Base-by-base conservation (phyloP, 53 echinoderm and acorn worm species). In the Zoroaster sp. region DNA sequence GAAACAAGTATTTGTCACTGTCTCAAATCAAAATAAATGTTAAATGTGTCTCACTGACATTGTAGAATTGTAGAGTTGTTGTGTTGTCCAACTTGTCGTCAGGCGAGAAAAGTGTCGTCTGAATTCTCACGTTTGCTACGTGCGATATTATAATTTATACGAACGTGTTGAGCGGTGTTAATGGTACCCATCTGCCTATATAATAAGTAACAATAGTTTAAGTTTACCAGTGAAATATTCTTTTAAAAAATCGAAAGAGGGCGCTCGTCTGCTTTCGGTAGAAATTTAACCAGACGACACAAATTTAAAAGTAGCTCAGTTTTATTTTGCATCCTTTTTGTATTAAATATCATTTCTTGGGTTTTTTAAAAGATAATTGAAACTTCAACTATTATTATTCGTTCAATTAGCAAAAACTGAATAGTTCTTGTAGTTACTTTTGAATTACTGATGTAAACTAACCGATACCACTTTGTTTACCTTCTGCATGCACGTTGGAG, bases 271-370 rank as follows among this genome's bases (percentile, higher is more conserved):
- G 35, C 37, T 38, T 28, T 0, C n/a, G n/a, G n/a, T n/a, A n/a
- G n/a, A n/a, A n/a, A n/a, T 17, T 13, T 4, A 1, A 77, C 49
- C 77, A 77, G 77, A 77, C 77, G 77, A 77, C 77, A 77, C 41
- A 74, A 0, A 77, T 3, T 52, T 74, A 35, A 35, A 30, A 4
- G 5, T 18, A 6, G n/a, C 35, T 35, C 31, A 14, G 5, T 25
- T 34, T 39, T 17, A 52, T 15, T 52, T 52, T 23, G 15, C 37
- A 15, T 53, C 18, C 32, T 77, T 51, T 13, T 14, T 25, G 17
- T 34, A 4, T 18, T 51, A 31, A 11, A 10, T 39, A 69, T 5
- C 10, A 34, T 3, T 47, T 32, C 32, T 33, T 0, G 3, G 4
- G 2, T 31, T 10, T 34, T 69, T 33, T 35, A n/a, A n/a, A n/a